These are phyloP conservation scores for Oophaga sylvatica DNA, from an alignment of 2,797 vertebrate genomes.

Conservation along the genomic window DNA sequence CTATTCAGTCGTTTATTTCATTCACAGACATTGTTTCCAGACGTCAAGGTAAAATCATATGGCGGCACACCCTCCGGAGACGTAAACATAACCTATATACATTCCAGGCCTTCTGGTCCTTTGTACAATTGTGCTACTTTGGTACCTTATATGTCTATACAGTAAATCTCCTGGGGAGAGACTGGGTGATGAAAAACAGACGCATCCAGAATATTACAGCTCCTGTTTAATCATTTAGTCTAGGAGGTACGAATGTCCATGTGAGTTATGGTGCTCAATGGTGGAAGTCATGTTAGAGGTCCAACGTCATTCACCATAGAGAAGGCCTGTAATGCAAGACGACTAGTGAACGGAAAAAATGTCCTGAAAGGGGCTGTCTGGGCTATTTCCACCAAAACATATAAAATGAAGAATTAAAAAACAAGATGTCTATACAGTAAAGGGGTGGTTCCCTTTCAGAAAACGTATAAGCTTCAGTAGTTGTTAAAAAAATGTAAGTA, in stretches of 20 bases:
- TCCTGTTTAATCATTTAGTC: constrained; percentile 41
- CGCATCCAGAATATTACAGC: constrained; percentile 1
- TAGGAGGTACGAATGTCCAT: constrained; percentile 6
- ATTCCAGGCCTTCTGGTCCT: constrained; percentile 45
- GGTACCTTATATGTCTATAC: constrained; percentile 47
- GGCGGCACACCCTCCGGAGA: constrained; percentile 14
- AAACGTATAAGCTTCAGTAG: too few relatives aligned
- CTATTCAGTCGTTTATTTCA: background rate
- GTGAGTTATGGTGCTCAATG: background rate
- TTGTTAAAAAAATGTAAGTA: too few relatives aligned
- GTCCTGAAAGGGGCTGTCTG: background rate
- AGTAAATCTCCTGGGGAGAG: constrained; percentile 4
- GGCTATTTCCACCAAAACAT: constrained; percentile 1
- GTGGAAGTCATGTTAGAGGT: constrained; percentile 12
- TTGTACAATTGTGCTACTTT: constrained; percentile 17
- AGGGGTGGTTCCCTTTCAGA: too few relatives aligned
- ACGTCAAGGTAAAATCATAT: background rate
- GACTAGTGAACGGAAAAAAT: constrained; percentile 14
- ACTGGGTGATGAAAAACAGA: constrained; percentile 45
- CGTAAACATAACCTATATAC: constrained; percentile 43
- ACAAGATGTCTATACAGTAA: background rate
- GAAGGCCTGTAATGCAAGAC: background rate
- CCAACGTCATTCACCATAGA: background rate
- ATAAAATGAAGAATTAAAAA: background rate
- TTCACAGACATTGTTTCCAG: background rate